Evolutionary conservation across 2,888 invertebrate genomes (phyloP), one percentile per base, ranked within the genome.

Genomic region (Horisme vitalbata): DNA sequence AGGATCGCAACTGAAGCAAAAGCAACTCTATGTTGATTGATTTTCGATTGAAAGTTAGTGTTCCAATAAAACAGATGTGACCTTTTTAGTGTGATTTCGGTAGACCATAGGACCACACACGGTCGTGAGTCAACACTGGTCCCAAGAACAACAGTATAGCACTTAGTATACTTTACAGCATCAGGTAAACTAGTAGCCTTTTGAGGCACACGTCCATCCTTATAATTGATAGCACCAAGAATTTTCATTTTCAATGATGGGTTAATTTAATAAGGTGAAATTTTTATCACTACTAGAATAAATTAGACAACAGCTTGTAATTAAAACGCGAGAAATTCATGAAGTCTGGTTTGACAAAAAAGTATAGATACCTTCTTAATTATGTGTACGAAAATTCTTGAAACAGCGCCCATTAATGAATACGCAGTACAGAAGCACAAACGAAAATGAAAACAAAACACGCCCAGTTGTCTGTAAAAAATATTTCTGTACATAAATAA

Each of bases 121-220:
- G 82, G 74, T 68, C 72, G 72, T 71, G 68, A 81, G 83, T 83
- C 83, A 84, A 80, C 79, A 81, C 75, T 63, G 79, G 75, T 69
- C 80, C 80, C 71, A 82, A 82, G 81, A 85, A 89, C 82, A 87
- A 88, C 87, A 87, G 73, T 75, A 79, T 77, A 77, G 74, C 85
- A 84, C 81, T 87, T 84, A 85, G 83, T 85, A 80, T 80, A 85
- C 76, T 87, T 85, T 73, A 73, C 86, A 56, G 56, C 44, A 45
- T 48, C 54, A 84, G 83, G 84, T 86, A 83, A 79, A 85, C 82
- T 79, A 79, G 85, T 80, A 84, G 79, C 79, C 72, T 73, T 67
- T 41, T 67, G 65, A 68, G 69, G 68, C 70, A 71, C 71, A 77
- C 73, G 74, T 76, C 71, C 69, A 27, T n/a, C n/a, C n/a, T n/a